A percentile compares a stretch with the other conserved stretches of the same genome.
Evolutionary conservation across 2,888 invertebrate species (phyloP).

Genomic region (Bombylius major): DNA sequence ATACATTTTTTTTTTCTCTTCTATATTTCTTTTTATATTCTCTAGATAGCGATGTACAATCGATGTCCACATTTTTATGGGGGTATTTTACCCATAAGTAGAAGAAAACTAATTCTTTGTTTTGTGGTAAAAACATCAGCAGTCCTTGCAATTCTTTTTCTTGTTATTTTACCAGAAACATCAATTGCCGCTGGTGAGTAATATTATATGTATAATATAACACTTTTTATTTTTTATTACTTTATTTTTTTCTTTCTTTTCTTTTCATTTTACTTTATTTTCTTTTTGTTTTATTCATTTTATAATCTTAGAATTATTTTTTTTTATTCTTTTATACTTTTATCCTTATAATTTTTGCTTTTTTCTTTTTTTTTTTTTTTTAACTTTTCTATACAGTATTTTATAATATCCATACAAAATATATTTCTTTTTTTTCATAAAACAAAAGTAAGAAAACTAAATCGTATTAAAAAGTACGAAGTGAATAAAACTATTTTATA

Average conservation of each 20-base stretch:
- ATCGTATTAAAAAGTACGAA: too few species aligned
- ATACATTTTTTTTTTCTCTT: background rate
- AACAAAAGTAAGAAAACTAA: too few species aligned
- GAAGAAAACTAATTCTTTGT: slow-evolving; percentile 3
- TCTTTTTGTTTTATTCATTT: too few species aligned
- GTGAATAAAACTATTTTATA: too few species aligned
- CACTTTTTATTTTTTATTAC: background rate
- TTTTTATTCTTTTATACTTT: too few species aligned
- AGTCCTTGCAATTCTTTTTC: slow-evolving; percentile 8
- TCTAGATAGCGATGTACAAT: slow-evolving; percentile 17
- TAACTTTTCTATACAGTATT: too few species aligned
- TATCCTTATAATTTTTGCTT: too few species aligned
- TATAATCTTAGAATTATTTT: too few species aligned
- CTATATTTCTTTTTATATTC: background rate
- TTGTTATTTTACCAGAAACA: slow-evolving; percentile 12
- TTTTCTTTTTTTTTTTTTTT: too few species aligned
- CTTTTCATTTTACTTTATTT: too few species aligned
- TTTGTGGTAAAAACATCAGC: slow-evolving; percentile 7
- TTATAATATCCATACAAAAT: too few species aligned
- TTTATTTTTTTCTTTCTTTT: background rate
- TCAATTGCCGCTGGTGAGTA: slow-evolving; percentile 12
- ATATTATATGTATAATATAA: background rate
- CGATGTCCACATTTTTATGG: slow-evolving; percentile 14
- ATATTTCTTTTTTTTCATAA: too few species aligned
- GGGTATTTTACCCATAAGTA: slow-evolving; percentile 15